These are phyloP conservation scores for Pantherophis alleghaniensis DNA, from an alignment of 2,797 vertebrate species.

Conservation along the genomic window DNA sequence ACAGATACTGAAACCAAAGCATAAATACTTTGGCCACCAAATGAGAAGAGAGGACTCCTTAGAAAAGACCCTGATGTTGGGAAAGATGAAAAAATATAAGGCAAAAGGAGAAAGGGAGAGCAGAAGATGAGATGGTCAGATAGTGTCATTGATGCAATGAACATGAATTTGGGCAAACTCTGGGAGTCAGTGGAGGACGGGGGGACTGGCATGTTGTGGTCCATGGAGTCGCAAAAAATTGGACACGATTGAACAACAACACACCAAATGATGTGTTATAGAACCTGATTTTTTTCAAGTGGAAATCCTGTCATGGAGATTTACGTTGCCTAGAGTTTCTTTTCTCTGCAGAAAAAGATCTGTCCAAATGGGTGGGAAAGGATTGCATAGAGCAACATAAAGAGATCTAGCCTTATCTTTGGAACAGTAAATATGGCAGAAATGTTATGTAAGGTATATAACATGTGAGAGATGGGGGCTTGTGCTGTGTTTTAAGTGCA, in stretches of 20 bases:
- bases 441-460: constrained; percentile 57
- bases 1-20: background rate
- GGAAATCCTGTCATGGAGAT: constrained; percentile 18
- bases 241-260: background rate
- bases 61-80: background rate
- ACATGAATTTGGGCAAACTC: background rate
- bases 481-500: constrained; percentile 57
- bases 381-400: constrained; percentile 6
- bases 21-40: background rate
- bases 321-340: constrained; percentile 3
- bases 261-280: background rate
- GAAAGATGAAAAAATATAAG: background rate
- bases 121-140: background rate
- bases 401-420: constrained; percentile 38
- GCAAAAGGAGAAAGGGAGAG: background rate
- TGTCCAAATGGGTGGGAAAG: background rate
- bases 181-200: background rate
- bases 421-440: constrained; percentile 54
- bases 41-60: background rate
- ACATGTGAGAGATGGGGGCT: constrained; percentile 57
- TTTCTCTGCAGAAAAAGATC: constrained; percentile 46
- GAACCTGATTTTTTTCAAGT: background rate
- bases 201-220: background rate
- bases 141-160: background rate
- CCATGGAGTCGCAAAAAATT: background rate